Conservation (phyloP, 2,113 vertebrate genomes). For the Synchiropus splendidus region DNA sequence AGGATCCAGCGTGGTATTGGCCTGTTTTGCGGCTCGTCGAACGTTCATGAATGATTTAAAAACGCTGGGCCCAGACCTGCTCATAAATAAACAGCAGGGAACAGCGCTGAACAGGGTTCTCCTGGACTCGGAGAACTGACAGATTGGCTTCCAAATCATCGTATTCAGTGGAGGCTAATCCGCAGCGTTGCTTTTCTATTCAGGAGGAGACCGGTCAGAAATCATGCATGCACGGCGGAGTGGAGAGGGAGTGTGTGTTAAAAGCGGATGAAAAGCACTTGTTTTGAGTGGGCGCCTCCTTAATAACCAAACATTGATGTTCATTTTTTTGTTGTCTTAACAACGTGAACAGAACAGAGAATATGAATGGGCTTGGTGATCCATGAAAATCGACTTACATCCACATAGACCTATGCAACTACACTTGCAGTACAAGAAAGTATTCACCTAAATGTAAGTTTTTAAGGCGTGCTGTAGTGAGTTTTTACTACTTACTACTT, state of each 20-base stretch:
- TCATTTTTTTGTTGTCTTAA: too few species aligned
- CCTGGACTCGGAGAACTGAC: slow-evolving; percentile 52
- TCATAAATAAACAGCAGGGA: slow-evolving; percentile 73
- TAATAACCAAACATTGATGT: slow-evolving; percentile 9
- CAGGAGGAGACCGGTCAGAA: slow-evolving; percentile 30
- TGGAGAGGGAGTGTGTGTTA: slow-evolving; percentile 29
- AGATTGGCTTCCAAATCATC: slow-evolving; percentile 55
- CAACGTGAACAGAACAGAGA: background rate
- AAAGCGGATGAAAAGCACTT: slow-evolving; percentile 15
- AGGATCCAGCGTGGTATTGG: slow-evolving; percentile 53
- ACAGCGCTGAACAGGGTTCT: slow-evolving; percentile 52
- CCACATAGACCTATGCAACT: too few species aligned
- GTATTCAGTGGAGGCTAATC: slow-evolving; percentile 54
- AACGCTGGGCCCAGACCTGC: slow-evolving; percentile 51
- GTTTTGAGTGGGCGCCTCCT: slow-evolving; percentile 10
- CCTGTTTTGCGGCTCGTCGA: slow-evolving; percentile 51
- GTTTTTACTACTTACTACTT: too few species aligned
- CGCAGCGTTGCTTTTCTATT: slow-evolving; percentile 48
- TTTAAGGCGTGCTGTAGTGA: too few species aligned
- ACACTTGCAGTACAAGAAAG: too few species aligned
- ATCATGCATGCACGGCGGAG: slow-evolving; percentile 33
- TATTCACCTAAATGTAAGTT: too few species aligned
- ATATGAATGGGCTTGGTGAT: too few species aligned
- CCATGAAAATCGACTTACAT: too few species aligned
- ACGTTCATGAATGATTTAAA: slow-evolving; percentile 72